Evolutionary conservation across 2,888 invertebrate species (phyloP).

Genomic region (Patella ulyssiponensis): DNA sequence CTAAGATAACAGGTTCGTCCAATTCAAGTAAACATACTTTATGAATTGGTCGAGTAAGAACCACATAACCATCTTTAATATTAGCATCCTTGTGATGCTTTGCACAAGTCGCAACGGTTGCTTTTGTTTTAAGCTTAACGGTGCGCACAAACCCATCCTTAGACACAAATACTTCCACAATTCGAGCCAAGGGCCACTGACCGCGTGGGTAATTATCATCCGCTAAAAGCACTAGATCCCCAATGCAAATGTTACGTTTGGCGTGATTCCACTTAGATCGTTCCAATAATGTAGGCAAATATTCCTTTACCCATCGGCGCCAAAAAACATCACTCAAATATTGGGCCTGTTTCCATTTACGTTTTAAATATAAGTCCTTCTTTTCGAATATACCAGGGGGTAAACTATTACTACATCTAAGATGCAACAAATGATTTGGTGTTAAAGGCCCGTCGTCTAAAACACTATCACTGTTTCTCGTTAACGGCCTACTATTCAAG

Average conservation of each 20-base stretch:
- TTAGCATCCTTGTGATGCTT: not conserved
- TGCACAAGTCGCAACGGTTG: conserved; percentile 13
- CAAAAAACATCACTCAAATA: not conserved
- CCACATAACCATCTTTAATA: not conserved
- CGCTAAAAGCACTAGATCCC: not conserved
- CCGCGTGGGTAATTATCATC: conserved; percentile 6
- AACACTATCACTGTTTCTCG: too few relatives aligned
- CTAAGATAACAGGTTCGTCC: not conserved
- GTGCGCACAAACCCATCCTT: conserved; percentile 17
- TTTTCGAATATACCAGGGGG: conserved; percentile 29
- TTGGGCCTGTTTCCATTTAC: not conserved
- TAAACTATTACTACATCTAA: conserved; percentile 12
- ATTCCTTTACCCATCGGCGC: conserved; percentile 1
- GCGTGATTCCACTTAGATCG: not conserved
- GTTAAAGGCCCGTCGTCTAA: too few relatives aligned
- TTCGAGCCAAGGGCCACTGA: conserved; percentile 12
- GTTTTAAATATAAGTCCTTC: not conserved
- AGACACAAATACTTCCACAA: conserved; percentile 12
- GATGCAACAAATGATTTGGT: conserved; percentile 59
- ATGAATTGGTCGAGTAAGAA: not conserved
- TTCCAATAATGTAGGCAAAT: not conserved
- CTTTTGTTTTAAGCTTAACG: conserved; percentile 20
- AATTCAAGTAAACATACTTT: not conserved
- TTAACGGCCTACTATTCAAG: too few relatives aligned
- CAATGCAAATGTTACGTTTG: not conserved